A percentile compares a stretch with the other conserved stretches of the same genome.
These are phyloP conservation scores for Rhadina sibilatrix DNA, from an alignment of 2,113 vertebrate species.

Conservation along the genomic window DNA sequence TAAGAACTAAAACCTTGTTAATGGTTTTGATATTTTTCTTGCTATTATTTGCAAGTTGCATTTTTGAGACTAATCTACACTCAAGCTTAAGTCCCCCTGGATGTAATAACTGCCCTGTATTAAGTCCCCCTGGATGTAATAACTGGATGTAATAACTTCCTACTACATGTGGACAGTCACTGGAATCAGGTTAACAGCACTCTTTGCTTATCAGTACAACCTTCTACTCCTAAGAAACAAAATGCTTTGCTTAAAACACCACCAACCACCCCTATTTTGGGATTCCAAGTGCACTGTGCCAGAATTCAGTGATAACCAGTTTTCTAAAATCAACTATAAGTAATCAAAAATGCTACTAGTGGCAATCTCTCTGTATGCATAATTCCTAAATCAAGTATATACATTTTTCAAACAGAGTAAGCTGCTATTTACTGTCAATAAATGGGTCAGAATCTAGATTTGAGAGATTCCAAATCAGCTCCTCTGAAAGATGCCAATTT, in stretches of 20 bases:
- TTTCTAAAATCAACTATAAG: neutral
- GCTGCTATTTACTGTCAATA: neutral
- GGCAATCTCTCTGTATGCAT: neutral
- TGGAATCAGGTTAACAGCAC: neutral
- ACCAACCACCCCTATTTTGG: neutral
- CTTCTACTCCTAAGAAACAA: neutral
- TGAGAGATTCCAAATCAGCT: neutral
- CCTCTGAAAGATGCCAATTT: neutral
- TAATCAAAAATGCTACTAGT: neutral
- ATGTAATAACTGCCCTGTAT: neutral
- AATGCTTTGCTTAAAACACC: neutral
- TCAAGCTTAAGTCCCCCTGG: neutral
- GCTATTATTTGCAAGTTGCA: neutral
- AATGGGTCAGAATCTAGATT: neutral
- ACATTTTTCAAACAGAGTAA: neutral
- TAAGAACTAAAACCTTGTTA: neutral
- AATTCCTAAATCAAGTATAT: neutral
- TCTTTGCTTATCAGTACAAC: neutral
- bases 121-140: neutral
- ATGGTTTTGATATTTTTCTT: neutral
- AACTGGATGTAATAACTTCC: neutral
- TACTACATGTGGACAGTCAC: too few species aligned
- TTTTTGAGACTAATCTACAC: neutral
- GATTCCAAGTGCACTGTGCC: neutral
- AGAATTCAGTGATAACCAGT: neutral